These are phyloP conservation scores for Esox lucius DNA, from an alignment of 2,797 vertebrate genomes.

Conservation along the genomic window DNA sequence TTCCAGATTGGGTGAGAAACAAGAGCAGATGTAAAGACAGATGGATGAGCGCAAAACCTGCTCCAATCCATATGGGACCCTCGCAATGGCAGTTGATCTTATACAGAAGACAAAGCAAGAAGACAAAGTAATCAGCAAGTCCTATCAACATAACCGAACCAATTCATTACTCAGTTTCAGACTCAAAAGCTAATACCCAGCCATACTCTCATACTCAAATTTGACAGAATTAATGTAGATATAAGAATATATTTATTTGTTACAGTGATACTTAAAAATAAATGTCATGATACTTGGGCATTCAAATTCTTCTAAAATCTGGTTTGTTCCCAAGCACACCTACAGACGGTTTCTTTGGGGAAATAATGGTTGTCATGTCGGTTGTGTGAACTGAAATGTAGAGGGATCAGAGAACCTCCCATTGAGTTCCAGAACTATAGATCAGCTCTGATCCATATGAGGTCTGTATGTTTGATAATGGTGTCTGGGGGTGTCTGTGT, in stretches of 20 bases:
- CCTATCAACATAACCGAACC: neutral
- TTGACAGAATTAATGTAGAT: neutral
- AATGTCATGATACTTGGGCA: neutral
- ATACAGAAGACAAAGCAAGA: constrained; percentile 27
- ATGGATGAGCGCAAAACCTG: constrained; percentile 32
- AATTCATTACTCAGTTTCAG: neutral
- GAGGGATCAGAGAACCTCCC: constrained; percentile 6
- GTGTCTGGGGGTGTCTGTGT: constrained; percentile 18
- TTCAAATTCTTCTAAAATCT: neutral
- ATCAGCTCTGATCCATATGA: constrained; percentile 19
- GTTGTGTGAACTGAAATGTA: constrained; percentile 31
- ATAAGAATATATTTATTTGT: constrained; percentile 2
- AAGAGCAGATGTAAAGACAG: constrained; percentile 28
- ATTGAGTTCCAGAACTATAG: constrained; percentile 23
- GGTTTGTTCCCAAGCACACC: constrained; percentile 4
- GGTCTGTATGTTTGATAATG: constrained; percentile 4
- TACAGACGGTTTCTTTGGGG: constrained; percentile 10
- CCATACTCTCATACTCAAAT: neutral
- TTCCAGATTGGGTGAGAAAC: constrained; percentile 10
- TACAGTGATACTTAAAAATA: neutral
- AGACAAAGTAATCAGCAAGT: neutral
- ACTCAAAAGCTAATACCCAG: neutral
- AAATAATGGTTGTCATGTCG: constrained; percentile 26
- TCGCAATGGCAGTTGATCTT: constrained; percentile 34
- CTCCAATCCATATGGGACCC: constrained; percentile 40